Conservation (phyloP, 1,140 invertebrate species). For the Dreissena polymorpha region DNA sequence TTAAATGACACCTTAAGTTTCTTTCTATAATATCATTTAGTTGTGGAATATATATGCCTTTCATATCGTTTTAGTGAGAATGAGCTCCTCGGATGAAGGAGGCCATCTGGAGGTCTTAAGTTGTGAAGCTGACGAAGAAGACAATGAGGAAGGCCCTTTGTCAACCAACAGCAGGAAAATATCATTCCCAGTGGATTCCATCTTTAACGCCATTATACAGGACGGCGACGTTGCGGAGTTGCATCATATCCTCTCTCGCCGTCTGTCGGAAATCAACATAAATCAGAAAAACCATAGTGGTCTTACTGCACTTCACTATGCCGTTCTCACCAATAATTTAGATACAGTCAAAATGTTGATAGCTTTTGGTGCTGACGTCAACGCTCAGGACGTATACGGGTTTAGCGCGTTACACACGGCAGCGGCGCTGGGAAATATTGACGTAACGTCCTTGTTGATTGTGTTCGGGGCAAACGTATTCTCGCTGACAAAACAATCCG, state of each 20-base stretch:
- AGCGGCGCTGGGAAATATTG: conserved; percentile 94
- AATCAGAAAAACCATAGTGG: conserved; percentile 73
- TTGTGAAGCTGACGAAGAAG: too few species aligned
- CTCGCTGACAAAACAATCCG: conserved; percentile 64
- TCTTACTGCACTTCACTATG: conserved; percentile 73
- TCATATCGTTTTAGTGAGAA: too few species aligned
- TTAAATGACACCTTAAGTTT: too few species aligned
- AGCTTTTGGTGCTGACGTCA: conserved; percentile 95
- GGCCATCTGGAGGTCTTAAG: too few species aligned
- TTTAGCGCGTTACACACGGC: conserved; percentile 99
- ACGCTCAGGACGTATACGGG: conserved; percentile 98
- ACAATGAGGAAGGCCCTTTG: too few species aligned
- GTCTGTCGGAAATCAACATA: conserved; percentile 61
- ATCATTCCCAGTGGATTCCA: conserved; percentile 72
- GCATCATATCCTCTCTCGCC: conserved; percentile 59
- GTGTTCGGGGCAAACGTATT: conserved; percentile 72
- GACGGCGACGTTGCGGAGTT: conserved; percentile 73
- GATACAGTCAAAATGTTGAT: conserved; percentile 99
- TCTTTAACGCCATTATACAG: conserved; percentile 72
- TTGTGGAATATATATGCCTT: too few species aligned
- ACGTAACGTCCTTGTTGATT: conserved; percentile 85
- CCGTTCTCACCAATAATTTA: conserved; percentile 86
- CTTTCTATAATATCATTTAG: too few species aligned
- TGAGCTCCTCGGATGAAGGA: too few species aligned
- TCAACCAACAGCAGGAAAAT: conserved; percentile 47